These are phyloP conservation scores for Yoshiicerus persimilis DNA, from an alignment of 1,140 invertebrate species.

Conservation along the genomic window DNA sequence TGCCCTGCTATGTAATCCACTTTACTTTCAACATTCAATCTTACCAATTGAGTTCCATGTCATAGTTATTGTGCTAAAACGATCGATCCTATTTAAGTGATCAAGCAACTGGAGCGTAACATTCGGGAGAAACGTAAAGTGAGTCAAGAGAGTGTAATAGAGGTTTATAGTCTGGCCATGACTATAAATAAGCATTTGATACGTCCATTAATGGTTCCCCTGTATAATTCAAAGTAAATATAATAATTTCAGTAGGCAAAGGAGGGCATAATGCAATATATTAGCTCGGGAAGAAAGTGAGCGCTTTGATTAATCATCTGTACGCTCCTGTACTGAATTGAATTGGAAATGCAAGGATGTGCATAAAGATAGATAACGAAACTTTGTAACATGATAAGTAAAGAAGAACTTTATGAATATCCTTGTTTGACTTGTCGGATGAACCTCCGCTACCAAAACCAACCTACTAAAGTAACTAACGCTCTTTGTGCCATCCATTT, in stretches of 20 bases:
- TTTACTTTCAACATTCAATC: not conserved
- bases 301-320: not conserved
- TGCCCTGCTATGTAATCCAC: not conserved
- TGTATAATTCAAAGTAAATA: not conserved
- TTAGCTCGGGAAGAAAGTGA: not conserved
- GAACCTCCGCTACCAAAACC: too few relatives aligned
- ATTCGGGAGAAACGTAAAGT: not conserved
- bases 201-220: not conserved
- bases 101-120: not conserved
- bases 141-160: not conserved
- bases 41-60: not conserved
- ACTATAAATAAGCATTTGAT: not conserved
- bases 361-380: not conserved
- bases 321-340: not conserved
- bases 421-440: not conserved
- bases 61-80: not conserved
- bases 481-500: too few relatives aligned
- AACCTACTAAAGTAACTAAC: too few relatives aligned
- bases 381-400: not conserved
- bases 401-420: not conserved
- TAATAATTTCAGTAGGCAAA: not conserved
- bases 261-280: not conserved
- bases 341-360: not conserved
- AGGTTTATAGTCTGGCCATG: not conserved
- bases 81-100: not conserved